Percentiles rank a stretch among this genome's conserved stretches.
phyloP scores from a whole-genome alignment of 2,888 invertebrate species.

The Drosophila neutralis region DNA sequence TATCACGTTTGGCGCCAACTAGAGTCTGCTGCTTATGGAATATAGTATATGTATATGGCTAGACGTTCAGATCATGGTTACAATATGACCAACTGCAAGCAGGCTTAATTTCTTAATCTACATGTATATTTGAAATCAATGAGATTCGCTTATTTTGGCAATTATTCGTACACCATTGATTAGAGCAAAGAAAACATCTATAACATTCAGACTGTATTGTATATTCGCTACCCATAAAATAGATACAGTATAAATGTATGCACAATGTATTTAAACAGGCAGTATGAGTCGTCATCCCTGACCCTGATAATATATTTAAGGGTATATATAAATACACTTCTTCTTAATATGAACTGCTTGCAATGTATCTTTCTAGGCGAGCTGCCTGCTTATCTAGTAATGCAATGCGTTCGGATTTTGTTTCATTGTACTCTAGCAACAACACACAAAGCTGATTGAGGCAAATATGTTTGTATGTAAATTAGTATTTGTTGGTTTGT shows the following conservation, averaged over 20 bases:
- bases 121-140: conserved; percentile 1
- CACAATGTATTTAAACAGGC: conserved; percentile 1
- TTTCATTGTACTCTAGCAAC: conserved; percentile 9
- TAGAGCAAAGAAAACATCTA: conserved; percentile 9
- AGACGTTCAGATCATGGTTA: conserved; percentile 51
- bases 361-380: background rate
- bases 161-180: background rate
- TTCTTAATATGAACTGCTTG: background rate
- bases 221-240: background rate
- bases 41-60: conserved; percentile 1
- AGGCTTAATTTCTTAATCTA: background rate
- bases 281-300: background rate
- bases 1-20: conserved; percentile 40
- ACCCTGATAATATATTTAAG: background rate
- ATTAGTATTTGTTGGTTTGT: background rate
- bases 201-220: conserved; percentile 6
- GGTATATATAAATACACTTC: background rate
- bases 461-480: background rate
- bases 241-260: background rate
- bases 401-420: conserved; percentile 14
- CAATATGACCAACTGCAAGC: conserved; percentile 24
- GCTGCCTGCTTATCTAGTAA: background rate
- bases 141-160: background rate
- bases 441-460: conserved; percentile 41
- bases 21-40: background rate